Percentiles rank a stretch among this genome's conserved stretches.
phyloP scores from a whole-genome alignment of 2,113 vertebrate genomes.

The Morone saxatilis region DNA sequence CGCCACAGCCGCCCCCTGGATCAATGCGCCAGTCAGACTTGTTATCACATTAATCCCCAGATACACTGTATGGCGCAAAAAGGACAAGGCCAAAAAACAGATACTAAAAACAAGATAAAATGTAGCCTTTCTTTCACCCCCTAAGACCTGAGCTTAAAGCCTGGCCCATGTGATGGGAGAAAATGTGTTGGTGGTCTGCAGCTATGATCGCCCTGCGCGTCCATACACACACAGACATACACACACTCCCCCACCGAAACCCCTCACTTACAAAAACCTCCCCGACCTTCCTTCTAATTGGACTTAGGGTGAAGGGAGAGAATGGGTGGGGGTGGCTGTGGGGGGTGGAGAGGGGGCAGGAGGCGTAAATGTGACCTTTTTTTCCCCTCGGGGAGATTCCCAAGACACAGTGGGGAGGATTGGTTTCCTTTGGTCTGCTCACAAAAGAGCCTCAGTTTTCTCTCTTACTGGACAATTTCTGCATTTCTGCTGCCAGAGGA shows the following conservation, averaged over 20 bases:
- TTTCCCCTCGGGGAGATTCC: slow-evolving; percentile 70
- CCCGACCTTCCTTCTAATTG: slow-evolving; percentile 83
- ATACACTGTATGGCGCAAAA: slow-evolving; percentile 26
- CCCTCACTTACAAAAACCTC: slow-evolving; percentile 74
- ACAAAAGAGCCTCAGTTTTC: slow-evolving; percentile 66
- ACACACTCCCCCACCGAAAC: slow-evolving; percentile 26
- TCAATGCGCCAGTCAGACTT: slow-evolving; percentile 25
- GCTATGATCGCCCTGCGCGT: slow-evolving; percentile 41
- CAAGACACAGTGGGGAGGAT: slow-evolving; percentile 73
- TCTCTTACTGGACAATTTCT: slow-evolving; percentile 36
- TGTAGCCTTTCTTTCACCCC: slow-evolving; percentile 67
- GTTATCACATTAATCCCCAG: slow-evolving; percentile 57
- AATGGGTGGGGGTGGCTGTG: slow-evolving; percentile 40
- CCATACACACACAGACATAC: slow-evolving; percentile 42
- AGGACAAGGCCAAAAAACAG: slow-evolving; percentile 37
- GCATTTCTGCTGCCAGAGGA: slow-evolving; percentile 8
- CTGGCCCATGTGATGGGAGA: slow-evolving; percentile 71
- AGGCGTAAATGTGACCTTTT: slow-evolving; percentile 73
- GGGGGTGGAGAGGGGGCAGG: slow-evolving; percentile 44
- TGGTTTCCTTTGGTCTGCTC: slow-evolving; percentile 57
- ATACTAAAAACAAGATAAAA: slow-evolving; percentile 68
- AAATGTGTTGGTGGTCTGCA: slow-evolving; percentile 84
- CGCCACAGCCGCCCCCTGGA: background rate
- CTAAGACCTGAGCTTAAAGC: slow-evolving; percentile 57
- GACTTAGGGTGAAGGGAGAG: slow-evolving; percentile 70